A percentile compares a stretch with the other conserved stretches of the same genome.
Evolutionary conservation across 2,113 vertebrate species (phyloP).

Genomic region (Phoxinus phoxinus): DNA sequence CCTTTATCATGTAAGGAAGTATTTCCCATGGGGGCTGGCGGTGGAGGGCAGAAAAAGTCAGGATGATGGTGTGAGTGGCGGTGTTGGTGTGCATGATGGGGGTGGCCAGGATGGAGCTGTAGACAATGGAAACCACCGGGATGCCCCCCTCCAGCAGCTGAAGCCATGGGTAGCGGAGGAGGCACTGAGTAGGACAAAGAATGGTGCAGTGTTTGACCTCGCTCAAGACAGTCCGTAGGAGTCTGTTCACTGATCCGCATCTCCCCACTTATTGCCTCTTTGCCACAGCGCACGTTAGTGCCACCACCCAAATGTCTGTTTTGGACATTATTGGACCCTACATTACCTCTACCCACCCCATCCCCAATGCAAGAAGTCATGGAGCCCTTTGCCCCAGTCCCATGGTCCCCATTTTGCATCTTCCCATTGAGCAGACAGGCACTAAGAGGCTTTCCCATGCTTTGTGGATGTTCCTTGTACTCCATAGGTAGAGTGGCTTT

Average conservation of each 20-base stretch:
- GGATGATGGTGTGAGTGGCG: conserved; percentile 75
- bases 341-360: conserved; percentile 70
- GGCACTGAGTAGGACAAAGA: conserved; percentile 86
- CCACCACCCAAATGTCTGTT: conserved; percentile 66
- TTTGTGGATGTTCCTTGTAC: conserved; percentile 81
- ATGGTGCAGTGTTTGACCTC: conserved; percentile 88
- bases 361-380: conserved; percentile 86
- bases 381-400: conserved; percentile 70
- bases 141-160: conserved; percentile 78
- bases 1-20: conserved; percentile 84
- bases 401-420: conserved; percentile 83
- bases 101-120: conserved; percentile 84
- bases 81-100: conserved; percentile 67
- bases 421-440: conserved; percentile 91
- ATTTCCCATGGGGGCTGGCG: conserved; percentile 76
- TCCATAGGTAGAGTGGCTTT: conserved; percentile 80
- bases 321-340: conserved; percentile 74
- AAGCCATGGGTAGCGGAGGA: conserved; percentile 80
- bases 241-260: conserved; percentile 86
- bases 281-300: conserved; percentile 81
- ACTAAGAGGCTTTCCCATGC: conserved; percentile 84
- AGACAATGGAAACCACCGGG: conserved; percentile 89
- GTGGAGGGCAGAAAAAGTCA: conserved; percentile 86
- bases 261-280: conserved; percentile 73
- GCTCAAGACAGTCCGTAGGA: conserved; percentile 88